These are phyloP conservation scores for Andrena chrysosceles DNA, from an alignment of 2,888 invertebrate genomes.

Conservation along the genomic window DNA sequence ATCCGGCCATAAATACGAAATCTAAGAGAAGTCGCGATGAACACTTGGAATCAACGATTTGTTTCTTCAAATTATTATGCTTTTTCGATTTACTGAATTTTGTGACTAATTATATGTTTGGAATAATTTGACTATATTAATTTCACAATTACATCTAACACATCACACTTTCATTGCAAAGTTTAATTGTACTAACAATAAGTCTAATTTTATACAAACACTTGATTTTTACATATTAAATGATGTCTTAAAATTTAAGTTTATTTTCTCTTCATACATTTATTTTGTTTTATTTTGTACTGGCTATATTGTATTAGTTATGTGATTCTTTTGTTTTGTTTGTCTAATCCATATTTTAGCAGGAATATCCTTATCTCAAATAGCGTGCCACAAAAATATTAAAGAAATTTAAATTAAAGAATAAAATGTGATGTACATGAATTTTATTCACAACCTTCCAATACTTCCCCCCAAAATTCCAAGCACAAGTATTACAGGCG, in stretches of 20 bases:
- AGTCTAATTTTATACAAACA: neutral
- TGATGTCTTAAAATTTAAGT: neutral
- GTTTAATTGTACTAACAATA: neutral
- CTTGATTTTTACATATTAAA: neutral
- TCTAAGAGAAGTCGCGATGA: constrained; percentile 44
- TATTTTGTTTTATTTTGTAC: neutral
- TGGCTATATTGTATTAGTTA: neutral
- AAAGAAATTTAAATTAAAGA: too few species aligned
- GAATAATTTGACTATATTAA: neutral
- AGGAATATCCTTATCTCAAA: too few species aligned
- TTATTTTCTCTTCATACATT: neutral
- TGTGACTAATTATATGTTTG: too few species aligned
- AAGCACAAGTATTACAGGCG: too few species aligned
- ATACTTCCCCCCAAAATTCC: too few species aligned
- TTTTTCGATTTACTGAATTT: too few species aligned
- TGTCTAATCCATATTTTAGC: too few species aligned
- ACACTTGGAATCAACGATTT: constrained; percentile 38
- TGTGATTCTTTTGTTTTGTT: neutral
- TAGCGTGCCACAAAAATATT: too few species aligned
- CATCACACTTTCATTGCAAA: neutral
- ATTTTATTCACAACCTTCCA: too few species aligned
- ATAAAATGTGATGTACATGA: too few species aligned
- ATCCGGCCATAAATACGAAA: constrained; percentile 64
- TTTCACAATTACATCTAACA: neutral
- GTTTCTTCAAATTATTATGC: neutral